Percentiles rank a stretch among this genome's conserved stretches.
These are phyloP conservation scores for Ormyrus pomaceus DNA, from an alignment of 2,888 invertebrate genomes.

Conservation along the genomic window DNA sequence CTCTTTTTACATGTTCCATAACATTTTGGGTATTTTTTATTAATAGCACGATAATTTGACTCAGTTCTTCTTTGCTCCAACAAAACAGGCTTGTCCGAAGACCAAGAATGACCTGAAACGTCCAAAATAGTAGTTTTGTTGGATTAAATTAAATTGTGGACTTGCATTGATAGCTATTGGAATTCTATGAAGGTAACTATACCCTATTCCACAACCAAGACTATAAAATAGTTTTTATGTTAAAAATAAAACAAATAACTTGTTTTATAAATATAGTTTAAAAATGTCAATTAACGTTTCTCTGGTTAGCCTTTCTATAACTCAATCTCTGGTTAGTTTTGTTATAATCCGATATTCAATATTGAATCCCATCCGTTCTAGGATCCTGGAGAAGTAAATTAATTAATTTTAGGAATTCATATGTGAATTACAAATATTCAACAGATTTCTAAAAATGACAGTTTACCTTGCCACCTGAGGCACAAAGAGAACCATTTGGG, in stretches of 20 bases:
- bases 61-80: constrained; percentile 51
- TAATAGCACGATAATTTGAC: constrained; percentile 26
- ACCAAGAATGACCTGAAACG: constrained; percentile 46
- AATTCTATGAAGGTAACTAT: no score
- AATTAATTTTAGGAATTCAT: constrained; percentile 11
- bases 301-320: no score
- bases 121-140: not conserved
- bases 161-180: no score
- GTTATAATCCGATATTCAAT: no score
- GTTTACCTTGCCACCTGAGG: constrained; percentile 95
- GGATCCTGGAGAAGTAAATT: constrained; percentile 80
- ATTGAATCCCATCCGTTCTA: no score
- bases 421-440: constrained; percentile 16
- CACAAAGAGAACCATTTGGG: constrained; percentile 99
- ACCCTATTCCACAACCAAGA: no score
- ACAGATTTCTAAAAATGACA: not conserved
- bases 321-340: no score
- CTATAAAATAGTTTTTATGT: no score
- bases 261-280: no score
- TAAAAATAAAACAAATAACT: no score
- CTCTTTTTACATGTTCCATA: constrained; percentile 9
- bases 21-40: constrained; percentile 31
- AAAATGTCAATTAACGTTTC: no score
- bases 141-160: not conserved
- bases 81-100: constrained; percentile 46